Percentiles rank a stretch among this genome's conserved stretches.
Conservation (phyloP, 2,888 invertebrate species). For the Thalpophila matura region DNA sequence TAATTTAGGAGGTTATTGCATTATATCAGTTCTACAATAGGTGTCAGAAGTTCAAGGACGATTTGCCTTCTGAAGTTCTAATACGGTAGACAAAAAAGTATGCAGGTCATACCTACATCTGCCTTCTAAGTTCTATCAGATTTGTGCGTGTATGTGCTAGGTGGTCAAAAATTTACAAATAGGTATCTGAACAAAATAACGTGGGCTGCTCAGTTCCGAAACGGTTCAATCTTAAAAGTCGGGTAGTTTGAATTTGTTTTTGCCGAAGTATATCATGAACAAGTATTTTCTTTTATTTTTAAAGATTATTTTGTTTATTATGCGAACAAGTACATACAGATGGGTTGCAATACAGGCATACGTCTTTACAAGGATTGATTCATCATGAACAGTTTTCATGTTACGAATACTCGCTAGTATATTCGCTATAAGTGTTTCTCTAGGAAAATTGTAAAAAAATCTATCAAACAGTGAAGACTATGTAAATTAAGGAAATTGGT, state of each 20-base stretch:
- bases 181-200: not conserved
- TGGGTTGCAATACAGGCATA: not conserved
- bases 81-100: too few relatives aligned
- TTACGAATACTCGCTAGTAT: too few relatives aligned
- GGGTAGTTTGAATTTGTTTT: conserved; percentile 33
- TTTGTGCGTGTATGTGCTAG: too few relatives aligned
- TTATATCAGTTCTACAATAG: too few relatives aligned
- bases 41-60: too few relatives aligned
- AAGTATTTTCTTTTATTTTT: conserved; percentile 7
- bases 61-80: too few relatives aligned
- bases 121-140: too few relatives aligned
- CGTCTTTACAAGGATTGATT: conserved; percentile 1
- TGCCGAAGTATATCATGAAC: conserved; percentile 28
- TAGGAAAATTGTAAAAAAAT: conserved; percentile 7
- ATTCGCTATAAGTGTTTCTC: not conserved
- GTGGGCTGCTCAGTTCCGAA: conserved; percentile 2
- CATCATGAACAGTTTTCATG: too few relatives aligned
- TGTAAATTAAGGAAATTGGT: not conserved
- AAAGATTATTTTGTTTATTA: not conserved
- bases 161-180: not conserved
- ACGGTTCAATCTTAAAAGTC: not conserved
- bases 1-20: too few relatives aligned
- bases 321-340: not conserved
- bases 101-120: too few relatives aligned
- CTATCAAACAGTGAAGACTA: conserved; percentile 19